A percentile compares a stretch with the other conserved stretches of the same genome.
Evolutionary conservation across 2,113 vertebrate species (phyloP).

Genomic region (Bufo bufo): DNA sequence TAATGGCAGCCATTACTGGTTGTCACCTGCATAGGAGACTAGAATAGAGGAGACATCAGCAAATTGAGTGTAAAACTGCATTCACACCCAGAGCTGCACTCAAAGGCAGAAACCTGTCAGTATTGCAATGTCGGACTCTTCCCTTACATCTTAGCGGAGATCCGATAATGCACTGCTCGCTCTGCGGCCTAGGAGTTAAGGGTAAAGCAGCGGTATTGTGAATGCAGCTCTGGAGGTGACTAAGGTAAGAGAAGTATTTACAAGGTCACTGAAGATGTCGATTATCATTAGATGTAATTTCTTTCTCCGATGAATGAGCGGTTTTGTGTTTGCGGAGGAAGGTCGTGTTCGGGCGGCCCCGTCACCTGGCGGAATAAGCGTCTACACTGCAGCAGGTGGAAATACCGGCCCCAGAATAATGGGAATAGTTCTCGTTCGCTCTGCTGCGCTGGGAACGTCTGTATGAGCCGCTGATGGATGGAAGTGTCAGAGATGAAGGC

Average conservation of each 20-base stretch:
- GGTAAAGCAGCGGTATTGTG: background rate
- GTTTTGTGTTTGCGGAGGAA: no score
- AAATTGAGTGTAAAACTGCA: no score
- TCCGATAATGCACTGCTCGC: background rate
- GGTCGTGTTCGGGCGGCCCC: no score
- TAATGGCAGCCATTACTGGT: no score
- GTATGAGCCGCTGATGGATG: background rate
- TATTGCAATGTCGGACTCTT: background rate
- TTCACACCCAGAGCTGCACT: background rate
- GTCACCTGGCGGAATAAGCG: background rate
- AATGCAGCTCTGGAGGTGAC: background rate
- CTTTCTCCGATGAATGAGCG: no score
- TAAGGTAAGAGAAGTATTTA: background rate
- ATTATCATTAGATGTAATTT: no score
- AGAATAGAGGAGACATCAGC: no score
- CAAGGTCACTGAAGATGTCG: no score
- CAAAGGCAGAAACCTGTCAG: background rate
- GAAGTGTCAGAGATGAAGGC: background rate
- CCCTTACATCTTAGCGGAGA: background rate
- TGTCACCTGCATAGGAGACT: no score
- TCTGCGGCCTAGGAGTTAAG: background rate
- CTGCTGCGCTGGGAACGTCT: slow-evolving; percentile 8
- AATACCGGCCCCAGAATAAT: background rate
- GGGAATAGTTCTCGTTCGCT: background rate
- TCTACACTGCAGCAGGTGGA: background rate